phyloP scores from a whole-genome alignment of 2,113 vertebrate genomes.

The Sturnira hondurensis region DNA sequence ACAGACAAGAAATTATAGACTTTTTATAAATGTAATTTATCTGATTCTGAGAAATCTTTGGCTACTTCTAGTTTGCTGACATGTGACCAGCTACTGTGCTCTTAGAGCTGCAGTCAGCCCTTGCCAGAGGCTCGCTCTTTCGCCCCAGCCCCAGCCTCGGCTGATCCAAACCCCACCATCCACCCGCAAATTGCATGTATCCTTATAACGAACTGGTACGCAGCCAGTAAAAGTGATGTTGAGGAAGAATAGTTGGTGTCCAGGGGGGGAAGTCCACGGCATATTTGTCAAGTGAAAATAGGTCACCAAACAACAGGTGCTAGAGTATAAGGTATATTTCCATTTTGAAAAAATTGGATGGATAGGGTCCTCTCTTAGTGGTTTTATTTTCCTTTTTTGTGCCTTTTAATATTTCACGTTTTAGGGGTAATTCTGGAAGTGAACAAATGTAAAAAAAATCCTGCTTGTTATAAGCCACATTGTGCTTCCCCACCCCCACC shows the following conservation, averaged over 20 bases:
- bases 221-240: neutral
- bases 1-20: neutral
- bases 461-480: too few species aligned
- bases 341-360: neutral
- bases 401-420: neutral
- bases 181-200: too few species aligned
- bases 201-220: neutral
- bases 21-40: neutral
- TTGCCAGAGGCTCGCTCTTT: neutral
- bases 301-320: neutral
- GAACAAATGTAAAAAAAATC: neutral
- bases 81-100: neutral
- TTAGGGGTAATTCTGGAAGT: neutral
- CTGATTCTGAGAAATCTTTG: slow-evolving; percentile 28
- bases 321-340: neutral
- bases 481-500: neutral
- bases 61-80: neutral
- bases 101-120: rapidly evolving
- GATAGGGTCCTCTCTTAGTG: neutral
- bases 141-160: neutral
- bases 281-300: neutral
- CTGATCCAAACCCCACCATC: neutral
- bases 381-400: neutral
- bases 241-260: neutral
- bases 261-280: neutral